A percentile compares a stretch with the other conserved stretches of the same genome.
These are phyloP conservation scores for Sialia sialis DNA, from an alignment of 2,113 vertebrate genomes.

Conservation along the genomic window DNA sequence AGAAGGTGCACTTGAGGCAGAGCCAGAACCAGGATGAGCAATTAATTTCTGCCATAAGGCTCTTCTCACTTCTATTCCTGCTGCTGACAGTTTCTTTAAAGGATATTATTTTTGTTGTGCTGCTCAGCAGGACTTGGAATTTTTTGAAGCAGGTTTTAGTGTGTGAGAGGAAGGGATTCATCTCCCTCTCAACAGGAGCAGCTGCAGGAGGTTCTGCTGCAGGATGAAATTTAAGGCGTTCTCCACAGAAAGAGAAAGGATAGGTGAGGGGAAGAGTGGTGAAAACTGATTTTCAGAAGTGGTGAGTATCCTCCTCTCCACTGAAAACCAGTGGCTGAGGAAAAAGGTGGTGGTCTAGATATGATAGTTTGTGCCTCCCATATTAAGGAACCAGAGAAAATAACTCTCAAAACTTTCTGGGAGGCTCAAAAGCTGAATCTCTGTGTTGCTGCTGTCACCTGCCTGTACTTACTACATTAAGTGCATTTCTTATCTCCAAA, in stretches of 20 bases:
- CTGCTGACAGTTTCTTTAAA: background rate
- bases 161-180: background rate
- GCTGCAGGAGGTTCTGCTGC: background rate
- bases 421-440: background rate
- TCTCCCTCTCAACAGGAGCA: background rate
- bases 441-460: background rate
- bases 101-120: background rate
- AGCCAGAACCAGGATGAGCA: background rate
- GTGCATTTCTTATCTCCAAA: background rate
- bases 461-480: background rate
- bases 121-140: background rate
- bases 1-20: background rate
- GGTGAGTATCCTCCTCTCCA: background rate
- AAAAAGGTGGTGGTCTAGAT: background rate
- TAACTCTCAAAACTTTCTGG: background rate
- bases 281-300: background rate
- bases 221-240: background rate
- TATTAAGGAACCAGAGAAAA: background rate
- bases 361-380: background rate
- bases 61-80: background rate
- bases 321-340: background rate
- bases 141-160: background rate
- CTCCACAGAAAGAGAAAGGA: background rate
- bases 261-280: accelerated
- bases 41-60: background rate